phyloP scores from a whole-genome alignment of 2,113 vertebrate genomes.

The Fregata magnificens region DNA sequence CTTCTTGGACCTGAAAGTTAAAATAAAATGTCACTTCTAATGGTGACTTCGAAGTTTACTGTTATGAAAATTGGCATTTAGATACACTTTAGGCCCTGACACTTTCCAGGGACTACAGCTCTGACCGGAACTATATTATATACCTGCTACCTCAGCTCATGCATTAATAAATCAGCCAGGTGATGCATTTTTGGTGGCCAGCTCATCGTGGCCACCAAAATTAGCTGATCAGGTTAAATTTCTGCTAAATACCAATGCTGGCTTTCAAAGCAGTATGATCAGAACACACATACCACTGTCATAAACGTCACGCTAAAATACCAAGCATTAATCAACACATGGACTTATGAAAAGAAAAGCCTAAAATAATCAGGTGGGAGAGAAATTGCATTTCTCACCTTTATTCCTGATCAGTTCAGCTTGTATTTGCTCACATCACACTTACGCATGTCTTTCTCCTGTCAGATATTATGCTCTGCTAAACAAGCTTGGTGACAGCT shows the following conservation, averaged over 20 bases:
- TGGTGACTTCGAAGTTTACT: background rate
- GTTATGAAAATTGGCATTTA: background rate
- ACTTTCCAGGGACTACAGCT: background rate
- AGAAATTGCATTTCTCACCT: background rate
- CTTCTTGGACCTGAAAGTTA: background rate
- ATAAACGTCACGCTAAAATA: background rate
- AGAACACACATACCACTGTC: background rate
- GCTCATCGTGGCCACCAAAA: background rate
- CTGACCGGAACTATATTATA: background rate
- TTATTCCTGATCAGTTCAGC: background rate
- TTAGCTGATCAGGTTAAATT: background rate
- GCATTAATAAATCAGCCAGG: background rate
- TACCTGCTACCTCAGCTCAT: background rate
- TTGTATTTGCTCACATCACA: background rate
- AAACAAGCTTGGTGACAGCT: background rate
- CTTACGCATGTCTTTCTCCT: background rate
- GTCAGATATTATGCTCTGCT: background rate
- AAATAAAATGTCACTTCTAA: background rate
- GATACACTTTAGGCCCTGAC: background rate
- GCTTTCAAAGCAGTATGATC: background rate
- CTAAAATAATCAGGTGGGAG: background rate
- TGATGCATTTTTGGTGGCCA: background rate
- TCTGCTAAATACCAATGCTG: accelerated
- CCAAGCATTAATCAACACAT: background rate
- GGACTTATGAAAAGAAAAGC: background rate